phyloP scores from a whole-genome alignment of 2,888 invertebrate genomes.

The Trissonchulus latispiculum region DNA sequence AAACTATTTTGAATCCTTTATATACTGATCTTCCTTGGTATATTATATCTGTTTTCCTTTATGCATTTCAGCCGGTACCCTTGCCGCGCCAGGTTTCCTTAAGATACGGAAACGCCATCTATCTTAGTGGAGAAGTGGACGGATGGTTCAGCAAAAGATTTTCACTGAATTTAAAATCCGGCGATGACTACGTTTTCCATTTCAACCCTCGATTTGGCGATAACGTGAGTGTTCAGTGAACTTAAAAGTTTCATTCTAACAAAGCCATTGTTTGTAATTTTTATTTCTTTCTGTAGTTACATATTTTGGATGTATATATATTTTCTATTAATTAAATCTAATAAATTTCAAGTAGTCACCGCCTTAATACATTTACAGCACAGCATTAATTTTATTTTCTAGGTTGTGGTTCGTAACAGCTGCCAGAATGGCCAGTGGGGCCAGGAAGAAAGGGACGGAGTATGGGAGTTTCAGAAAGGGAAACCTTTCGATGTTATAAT shows the following conservation, averaged over 20 bases:
- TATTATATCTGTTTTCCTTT: too few species aligned
- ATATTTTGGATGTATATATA: too few species aligned
- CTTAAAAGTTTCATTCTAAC: too few species aligned
- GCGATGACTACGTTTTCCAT: constrained; percentile 36
- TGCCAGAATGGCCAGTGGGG: constrained; percentile 39
- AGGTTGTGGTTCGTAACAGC: constrained; percentile 40
- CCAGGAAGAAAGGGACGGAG: constrained; percentile 40
- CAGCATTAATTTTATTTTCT: too few species aligned
- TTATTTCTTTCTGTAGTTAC: too few species aligned
- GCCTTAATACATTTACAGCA: too few species aligned
- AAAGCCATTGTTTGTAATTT: too few species aligned
- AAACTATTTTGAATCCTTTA: too few species aligned
- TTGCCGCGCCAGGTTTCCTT: background rate
- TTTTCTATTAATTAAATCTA: too few species aligned
- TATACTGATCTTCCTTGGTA: too few species aligned
- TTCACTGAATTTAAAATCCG: constrained; percentile 35
- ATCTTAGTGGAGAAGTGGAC: constrained; percentile 7
- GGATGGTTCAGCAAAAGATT: constrained; percentile 31
- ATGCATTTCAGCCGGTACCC: background rate
- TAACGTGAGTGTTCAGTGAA: constrained; percentile 27
- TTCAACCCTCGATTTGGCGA: constrained; percentile 33
- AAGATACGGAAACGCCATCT: background rate
- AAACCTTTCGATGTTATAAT: constrained; percentile 38
- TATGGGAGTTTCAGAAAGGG: constrained; percentile 34
- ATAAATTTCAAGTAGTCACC: too few species aligned